Evolutionary conservation across 2,113 vertebrate genomes (phyloP).

Genomic region (Callocephalon fimbriatum): DNA sequence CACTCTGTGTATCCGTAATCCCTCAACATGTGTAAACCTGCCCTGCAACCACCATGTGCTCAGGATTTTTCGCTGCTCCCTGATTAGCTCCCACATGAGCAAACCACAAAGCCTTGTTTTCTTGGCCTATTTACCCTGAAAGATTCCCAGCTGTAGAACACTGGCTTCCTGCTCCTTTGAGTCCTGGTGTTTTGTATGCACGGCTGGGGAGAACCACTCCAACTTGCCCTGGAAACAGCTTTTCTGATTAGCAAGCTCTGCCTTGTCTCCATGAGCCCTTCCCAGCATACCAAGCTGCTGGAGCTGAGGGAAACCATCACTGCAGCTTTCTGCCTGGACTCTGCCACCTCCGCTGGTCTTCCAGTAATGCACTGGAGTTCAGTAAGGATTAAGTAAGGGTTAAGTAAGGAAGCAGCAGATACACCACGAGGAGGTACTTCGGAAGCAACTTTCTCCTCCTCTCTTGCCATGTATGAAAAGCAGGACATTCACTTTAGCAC

Average conservation of each 20-base stretch:
- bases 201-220: neutral
- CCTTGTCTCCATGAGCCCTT: accelerated
- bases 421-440: neutral
- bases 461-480: accelerated
- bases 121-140: neutral
- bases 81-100: neutral
- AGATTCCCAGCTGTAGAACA: neutral
- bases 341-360: neutral
- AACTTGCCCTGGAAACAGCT: neutral
- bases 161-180: neutral
- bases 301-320: neutral
- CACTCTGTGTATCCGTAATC: neutral
- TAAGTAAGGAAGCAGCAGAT: neutral
- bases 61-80: neutral
- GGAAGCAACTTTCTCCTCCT: neutral
- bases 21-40: neutral
- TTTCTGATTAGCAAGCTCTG: neutral
- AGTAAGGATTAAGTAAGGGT: neutral
- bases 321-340: neutral
- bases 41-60: neutral
- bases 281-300: neutral
- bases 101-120: neutral
- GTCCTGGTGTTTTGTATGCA: neutral
- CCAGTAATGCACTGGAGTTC: accelerated
- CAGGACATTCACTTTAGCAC: neutral